Percentiles rank a stretch among this genome's conserved stretches.
Conservation (phyloP, 2,113 vertebrate genomes). For the Cygnus buccinator region DNA sequence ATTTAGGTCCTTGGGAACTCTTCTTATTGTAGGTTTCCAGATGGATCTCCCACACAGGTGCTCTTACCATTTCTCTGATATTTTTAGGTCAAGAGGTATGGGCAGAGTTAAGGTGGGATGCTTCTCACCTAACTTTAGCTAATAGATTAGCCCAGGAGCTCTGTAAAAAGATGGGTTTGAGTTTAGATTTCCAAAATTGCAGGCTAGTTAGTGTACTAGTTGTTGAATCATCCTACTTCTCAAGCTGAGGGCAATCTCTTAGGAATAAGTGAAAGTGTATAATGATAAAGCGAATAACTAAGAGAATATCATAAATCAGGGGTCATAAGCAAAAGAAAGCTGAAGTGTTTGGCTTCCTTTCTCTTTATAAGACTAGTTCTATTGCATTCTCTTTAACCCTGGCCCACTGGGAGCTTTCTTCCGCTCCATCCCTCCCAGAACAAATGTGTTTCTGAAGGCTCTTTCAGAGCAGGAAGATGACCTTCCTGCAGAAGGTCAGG, state of each 20-base stretch:
- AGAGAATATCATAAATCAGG: neutral
- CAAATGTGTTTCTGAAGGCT: neutral
- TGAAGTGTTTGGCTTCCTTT: neutral
- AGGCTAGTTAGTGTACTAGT: neutral
- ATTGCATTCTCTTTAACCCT: neutral
- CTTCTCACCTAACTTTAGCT: neutral
- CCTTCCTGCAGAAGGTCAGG: constrained; percentile 36
- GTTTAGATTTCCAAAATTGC: neutral
- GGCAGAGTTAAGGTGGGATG: neutral
- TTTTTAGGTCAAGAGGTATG: neutral
- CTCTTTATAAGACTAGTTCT: neutral
- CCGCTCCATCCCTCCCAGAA: neutral
- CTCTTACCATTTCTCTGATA: neutral
- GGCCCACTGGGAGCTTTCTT: neutral
- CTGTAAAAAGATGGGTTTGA: neutral
- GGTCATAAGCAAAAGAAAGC: neutral
- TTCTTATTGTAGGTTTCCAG: neutral
- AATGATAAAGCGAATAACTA: neutral
- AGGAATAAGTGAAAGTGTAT: neutral
- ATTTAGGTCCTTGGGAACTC: neutral
- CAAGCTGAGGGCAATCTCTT: neutral
- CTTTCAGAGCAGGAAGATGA: constrained; percentile 11
- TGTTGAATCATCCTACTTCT: neutral
- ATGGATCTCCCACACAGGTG: neutral
- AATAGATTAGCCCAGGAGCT: neutral